A percentile compares a stretch with the other conserved stretches of the same genome.
These are phyloP conservation scores for Daktulosphaira vitifoliae DNA, from an alignment of 1,140 invertebrate species.

Conservation along the genomic window DNA sequence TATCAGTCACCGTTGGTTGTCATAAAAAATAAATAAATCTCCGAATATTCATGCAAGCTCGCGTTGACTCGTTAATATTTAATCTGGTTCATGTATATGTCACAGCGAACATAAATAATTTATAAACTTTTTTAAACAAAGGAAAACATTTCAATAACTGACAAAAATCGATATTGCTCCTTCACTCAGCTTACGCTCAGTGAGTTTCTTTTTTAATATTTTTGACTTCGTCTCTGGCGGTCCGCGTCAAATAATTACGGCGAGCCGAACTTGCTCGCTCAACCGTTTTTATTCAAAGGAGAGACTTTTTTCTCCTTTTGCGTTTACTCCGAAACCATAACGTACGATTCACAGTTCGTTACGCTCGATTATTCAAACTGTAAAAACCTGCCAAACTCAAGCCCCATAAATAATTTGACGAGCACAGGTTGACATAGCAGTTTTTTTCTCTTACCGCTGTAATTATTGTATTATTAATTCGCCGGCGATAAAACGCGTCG, in stretches of 20 bases:
- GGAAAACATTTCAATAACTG: conserved; percentile 21
- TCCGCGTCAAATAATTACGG: conserved; percentile 24
- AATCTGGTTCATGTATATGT: too few species aligned
- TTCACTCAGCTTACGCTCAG: not conserved
- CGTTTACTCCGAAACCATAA: not conserved
- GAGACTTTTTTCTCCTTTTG: conserved; percentile 3
- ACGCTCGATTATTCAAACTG: conserved; percentile 1
- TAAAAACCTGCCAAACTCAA: conserved; percentile 13
- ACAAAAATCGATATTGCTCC: conserved; percentile 7
- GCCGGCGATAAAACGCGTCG: too few species aligned
- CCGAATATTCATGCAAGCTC: conserved; percentile 7
- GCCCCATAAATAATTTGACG: conserved; percentile 13
- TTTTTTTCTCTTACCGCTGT: too few species aligned
- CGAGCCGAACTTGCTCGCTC: conserved; percentile 11
- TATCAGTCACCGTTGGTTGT: too few species aligned
- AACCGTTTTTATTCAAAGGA: conserved; percentile 29
- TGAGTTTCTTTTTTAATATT: too few species aligned
- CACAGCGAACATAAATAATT: not conserved
- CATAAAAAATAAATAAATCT: too few species aligned
- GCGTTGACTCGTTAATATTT: conserved; percentile 18
- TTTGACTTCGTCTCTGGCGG: too few species aligned
- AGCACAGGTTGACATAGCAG: too few species aligned
- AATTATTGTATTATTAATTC: too few species aligned
- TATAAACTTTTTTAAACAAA: too few species aligned
- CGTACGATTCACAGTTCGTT: conserved; percentile 13